These are phyloP conservation scores for Eulacestoma nigropectus DNA, from an alignment of 2,113 vertebrate species.

Conservation along the genomic window DNA sequence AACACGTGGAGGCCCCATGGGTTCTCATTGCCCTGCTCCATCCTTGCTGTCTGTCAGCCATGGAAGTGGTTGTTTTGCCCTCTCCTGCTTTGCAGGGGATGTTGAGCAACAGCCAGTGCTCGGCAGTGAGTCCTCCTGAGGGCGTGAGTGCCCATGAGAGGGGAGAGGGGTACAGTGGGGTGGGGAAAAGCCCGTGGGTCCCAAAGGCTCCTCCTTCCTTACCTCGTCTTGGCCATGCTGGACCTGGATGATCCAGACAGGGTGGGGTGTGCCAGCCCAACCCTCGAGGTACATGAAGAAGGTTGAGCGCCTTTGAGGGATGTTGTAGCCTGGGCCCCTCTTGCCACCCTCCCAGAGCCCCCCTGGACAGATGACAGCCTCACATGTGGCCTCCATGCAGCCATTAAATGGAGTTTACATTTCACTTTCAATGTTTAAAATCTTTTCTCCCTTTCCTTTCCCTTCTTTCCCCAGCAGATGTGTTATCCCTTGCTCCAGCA, in stretches of 20 bases:
- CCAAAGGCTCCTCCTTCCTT: background rate
- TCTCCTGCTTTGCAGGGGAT: background rate
- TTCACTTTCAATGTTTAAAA: background rate
- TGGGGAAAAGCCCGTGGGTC: background rate
- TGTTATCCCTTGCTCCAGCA: background rate
- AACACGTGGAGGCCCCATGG: accelerated
- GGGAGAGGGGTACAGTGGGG: background rate
- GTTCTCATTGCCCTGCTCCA: background rate
- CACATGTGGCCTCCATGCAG: background rate
- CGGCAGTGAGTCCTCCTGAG: background rate
- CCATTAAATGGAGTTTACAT: background rate
- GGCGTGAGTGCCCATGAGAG: background rate
- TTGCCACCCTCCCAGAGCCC: background rate
- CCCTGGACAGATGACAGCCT: background rate
- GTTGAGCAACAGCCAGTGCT: background rate
- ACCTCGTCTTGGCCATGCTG: accelerated
- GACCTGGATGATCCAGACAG: background rate
- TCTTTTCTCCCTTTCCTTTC: background rate
- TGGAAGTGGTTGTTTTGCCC: background rate
- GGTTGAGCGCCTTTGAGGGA: accelerated
- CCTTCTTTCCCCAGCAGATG: background rate
- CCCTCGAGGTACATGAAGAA: background rate
- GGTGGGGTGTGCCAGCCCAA: background rate
- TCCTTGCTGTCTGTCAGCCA: background rate
- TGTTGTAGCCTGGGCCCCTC: accelerated